A percentile compares a stretch with the other conserved stretches of the same genome.
Conservation (phyloP, 1,140 invertebrate genomes). For the Bombyx mori region ASM3026992v2 NC_085121.1:8365001-8365500, state of each 20-base stretch:
- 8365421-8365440: conserved; percentile 36
- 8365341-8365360: conserved; percentile 29
- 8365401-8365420: conserved; percentile 32
- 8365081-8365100: neutral
- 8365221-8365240: conserved; percentile 38
- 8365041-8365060: neutral
- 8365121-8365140: neutral
- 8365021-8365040: neutral
- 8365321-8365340: conserved; percentile 33
- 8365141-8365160: neutral
- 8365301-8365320: neutral
- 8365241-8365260: conserved; percentile 37
- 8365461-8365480: conserved; percentile 47
- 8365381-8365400: conserved; percentile 53
- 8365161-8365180: neutral
- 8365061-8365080: neutral
- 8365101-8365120: neutral
- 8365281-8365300: conserved; percentile 37
- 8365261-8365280: conserved; percentile 49
- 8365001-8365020: conserved; percentile 59
- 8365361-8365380: conserved; percentile 57
- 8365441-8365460: conserved; percentile 28
- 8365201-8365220: conserved; percentile 46
- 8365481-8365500: conserved; percentile 37
- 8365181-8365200: conserved; percentile 14